Conservation (phyloP, 2,113 vertebrate species). For the Erythrolamprus reginae region DNA sequence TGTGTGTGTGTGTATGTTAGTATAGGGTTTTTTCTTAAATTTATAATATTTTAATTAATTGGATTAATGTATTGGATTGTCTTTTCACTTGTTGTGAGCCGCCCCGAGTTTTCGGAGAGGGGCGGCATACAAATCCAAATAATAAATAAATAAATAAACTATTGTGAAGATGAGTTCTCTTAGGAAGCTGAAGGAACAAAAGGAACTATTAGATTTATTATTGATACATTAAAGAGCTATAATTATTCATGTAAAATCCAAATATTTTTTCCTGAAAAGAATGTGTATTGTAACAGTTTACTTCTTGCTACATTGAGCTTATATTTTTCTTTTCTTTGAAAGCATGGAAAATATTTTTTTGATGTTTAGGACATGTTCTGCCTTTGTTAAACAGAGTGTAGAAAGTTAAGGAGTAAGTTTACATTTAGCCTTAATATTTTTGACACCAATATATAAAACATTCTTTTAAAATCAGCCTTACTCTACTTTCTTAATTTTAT, state of each 20-base stretch:
- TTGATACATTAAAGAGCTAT: neutral
- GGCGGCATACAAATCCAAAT: too few species aligned
- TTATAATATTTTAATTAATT: too few species aligned
- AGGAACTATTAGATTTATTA: neutral
- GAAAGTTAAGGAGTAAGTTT: neutral
- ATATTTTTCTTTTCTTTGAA: neutral
- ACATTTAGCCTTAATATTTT: neutral
- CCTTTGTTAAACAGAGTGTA: neutral
- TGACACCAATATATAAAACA: constrained; percentile 18
- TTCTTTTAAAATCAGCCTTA: neutral
- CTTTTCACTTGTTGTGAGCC: too few species aligned
- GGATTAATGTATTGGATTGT: too few species aligned
- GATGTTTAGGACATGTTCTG: neutral
- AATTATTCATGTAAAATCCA: neutral
- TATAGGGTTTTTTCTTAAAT: too few species aligned
- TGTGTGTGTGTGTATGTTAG: too few species aligned
- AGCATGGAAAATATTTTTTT: neutral
- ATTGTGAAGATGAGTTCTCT: neutral
- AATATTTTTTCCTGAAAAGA: neutral
- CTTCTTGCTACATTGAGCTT: neutral
- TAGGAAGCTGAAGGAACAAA: neutral
- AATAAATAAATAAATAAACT: too few species aligned
- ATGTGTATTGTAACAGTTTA: neutral
- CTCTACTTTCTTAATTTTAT: neutral
- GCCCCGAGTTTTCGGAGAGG: too few species aligned